Evolutionary conservation across 2,797 vertebrate genomes (phyloP).

Genomic region (Aldrovandia affinis): DNA sequence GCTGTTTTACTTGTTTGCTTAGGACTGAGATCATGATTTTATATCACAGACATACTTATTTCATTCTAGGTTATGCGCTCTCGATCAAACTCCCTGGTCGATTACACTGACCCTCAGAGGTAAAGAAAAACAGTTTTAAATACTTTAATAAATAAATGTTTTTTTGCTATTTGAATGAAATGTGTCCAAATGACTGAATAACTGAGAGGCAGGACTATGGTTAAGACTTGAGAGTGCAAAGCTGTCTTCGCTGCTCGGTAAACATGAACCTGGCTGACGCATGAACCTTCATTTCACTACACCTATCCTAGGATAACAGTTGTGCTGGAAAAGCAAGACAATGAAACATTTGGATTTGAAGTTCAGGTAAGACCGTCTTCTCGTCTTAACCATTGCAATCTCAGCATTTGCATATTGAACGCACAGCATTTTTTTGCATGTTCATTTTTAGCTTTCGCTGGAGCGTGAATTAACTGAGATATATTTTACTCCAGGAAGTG

Average conservation of each 20-base stretch:
- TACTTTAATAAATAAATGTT: no score
- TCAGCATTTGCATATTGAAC: not conserved
- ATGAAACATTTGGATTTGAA: slow-evolving; percentile 93
- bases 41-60: slow-evolving; percentile 35
- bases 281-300: not conserved
- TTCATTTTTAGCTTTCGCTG: not conserved
- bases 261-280: not conserved
- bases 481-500: no score
- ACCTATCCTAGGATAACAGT: slow-evolving; percentile 63
- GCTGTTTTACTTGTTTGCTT: not conserved
- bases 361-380: slow-evolving; percentile 81
- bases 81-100: slow-evolving; percentile 76
- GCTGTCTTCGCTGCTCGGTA: not conserved
- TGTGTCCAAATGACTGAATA: not conserved
- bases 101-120: slow-evolving; percentile 85
- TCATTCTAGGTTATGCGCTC: slow-evolving; percentile 73
- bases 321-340: slow-evolving; percentile 85
- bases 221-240: not conserved
- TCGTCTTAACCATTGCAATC: not conserved
- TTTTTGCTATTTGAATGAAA: no score
- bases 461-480: not conserved
- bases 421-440: not conserved
- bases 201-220: not conserved
- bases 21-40: not conserved
- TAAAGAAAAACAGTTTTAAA: slow-evolving; percentile 61